phyloP scores from a whole-genome alignment of 1,140 invertebrate species.

The Pectinophora gossypiella region DNA sequence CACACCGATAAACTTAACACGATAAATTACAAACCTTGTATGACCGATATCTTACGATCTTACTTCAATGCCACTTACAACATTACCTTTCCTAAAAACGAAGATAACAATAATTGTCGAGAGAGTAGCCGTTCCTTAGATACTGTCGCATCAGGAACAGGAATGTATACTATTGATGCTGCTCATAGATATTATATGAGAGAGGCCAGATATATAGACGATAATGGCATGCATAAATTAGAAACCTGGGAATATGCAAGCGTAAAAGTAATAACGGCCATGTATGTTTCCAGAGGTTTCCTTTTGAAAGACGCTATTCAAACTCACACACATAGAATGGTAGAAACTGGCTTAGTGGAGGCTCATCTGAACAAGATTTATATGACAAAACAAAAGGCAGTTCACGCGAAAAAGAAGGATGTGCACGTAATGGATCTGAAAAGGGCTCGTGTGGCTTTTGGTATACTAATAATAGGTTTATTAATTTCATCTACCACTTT shows the following conservation, averaged over 20 bases:
- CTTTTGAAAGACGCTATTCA: slow-evolving; percentile 23
- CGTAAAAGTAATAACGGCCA: slow-evolving; percentile 12
- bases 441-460: background rate
- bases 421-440: slow-evolving; percentile 6
- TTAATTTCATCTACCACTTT: background rate
- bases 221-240: slow-evolving; percentile 27
- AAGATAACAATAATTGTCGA: background rate
- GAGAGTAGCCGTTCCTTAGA: slow-evolving; percentile 13
- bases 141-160: slow-evolving; percentile 21
- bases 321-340: slow-evolving; percentile 16
- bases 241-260: slow-evolving; percentile 24
- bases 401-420: slow-evolving; percentile 7
- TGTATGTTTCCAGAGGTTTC: slow-evolving; percentile 29
- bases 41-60: background rate
- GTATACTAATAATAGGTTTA: slow-evolving; percentile 1
- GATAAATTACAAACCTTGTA: background rate
- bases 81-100: background rate
- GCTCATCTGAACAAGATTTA: slow-evolving; percentile 14
- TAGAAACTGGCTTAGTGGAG: slow-evolving; percentile 26
- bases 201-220: slow-evolving; percentile 31
- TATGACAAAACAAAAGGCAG: slow-evolving; percentile 11
- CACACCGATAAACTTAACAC: too few species aligned
- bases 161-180: slow-evolving; percentile 31
- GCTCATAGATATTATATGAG: slow-evolving; percentile 28
- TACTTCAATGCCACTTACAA: background rate